Conservation (phyloP, 1,140 invertebrate genomes). For the Planococcus citri region DNA sequence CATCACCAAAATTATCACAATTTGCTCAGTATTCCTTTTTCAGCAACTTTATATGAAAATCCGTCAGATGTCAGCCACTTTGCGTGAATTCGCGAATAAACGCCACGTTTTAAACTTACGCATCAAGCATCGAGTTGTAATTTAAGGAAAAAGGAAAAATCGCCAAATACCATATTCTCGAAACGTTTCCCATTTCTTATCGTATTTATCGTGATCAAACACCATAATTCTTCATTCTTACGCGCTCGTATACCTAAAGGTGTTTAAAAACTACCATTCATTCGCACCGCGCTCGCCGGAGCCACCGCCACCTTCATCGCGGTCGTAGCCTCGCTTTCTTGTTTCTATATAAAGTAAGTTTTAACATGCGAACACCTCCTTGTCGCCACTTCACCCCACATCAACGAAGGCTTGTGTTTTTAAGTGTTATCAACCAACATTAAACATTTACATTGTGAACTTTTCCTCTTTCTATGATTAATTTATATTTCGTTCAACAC, state of each 20-base stretch:
- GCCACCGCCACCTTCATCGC: no score
- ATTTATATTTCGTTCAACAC: background rate
- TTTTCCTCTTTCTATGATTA: background rate
- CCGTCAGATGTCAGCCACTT: no score
- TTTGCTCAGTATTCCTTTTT: no score
- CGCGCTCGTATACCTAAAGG: background rate
- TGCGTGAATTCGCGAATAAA: no score
- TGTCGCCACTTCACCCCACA: no score
- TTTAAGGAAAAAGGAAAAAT: background rate
- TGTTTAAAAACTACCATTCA: background rate
- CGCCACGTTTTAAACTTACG: no score
- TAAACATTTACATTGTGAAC: background rate
- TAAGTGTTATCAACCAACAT: background rate
- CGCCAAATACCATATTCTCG: background rate
- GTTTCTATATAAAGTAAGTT: background rate
- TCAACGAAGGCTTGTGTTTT: background rate
- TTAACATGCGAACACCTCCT: background rate
- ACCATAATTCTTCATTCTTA: background rate
- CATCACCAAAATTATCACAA: no score
- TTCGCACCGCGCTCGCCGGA: background rate
- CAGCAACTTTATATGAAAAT: no score
- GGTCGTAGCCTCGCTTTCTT: no score
- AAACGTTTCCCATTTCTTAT: background rate
- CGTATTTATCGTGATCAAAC: constrained; percentile 5
- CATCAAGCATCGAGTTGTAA: background rate